These are phyloP conservation scores for Petroica traversi DNA, from an alignment of 2,113 vertebrate species.

Conservation along the genomic window DNA sequence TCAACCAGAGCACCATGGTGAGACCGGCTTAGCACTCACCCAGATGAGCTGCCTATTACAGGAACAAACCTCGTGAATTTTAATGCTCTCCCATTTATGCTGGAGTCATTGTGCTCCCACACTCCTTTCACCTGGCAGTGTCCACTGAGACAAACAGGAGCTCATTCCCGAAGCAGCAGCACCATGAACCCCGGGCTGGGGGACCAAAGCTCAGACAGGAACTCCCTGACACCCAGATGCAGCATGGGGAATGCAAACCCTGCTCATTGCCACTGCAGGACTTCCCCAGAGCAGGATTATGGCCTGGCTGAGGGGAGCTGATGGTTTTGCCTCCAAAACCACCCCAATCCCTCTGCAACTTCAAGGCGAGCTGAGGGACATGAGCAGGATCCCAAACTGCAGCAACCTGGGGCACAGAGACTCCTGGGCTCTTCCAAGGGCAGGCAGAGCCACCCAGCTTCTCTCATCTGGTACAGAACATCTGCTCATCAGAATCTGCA, in stretches of 20 bases:
- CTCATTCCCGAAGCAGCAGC: not conserved
- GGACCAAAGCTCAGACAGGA: not conserved
- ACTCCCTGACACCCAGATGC: not conserved
- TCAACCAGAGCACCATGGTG: fast-evolving
- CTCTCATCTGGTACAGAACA: not conserved
- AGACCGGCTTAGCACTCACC: not conserved
- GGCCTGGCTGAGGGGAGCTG: not conserved
- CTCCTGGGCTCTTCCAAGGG: not conserved
- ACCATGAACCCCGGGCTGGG: not conserved
- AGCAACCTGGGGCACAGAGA: no score
- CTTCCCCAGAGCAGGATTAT: not conserved
- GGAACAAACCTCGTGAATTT: slow-evolving; percentile 39
- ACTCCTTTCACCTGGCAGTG: slow-evolving; percentile 44
- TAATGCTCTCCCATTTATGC: slow-evolving; percentile 15
- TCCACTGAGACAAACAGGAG: slow-evolving; percentile 15
- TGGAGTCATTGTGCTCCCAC: not conserved
- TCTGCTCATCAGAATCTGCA: not conserved
- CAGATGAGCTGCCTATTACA: slow-evolving; percentile 48
- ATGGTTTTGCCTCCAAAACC: not conserved
- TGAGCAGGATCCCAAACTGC: not conserved
- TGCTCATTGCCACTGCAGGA: not conserved
- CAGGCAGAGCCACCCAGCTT: not conserved
- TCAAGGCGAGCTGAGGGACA: fast-evolving
- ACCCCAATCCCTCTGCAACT: not conserved
- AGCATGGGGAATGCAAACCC: fast-evolving